Base-by-base conservation (phyloP, 2,797 vertebrate species). In the Leucoraja ocellata region DNA sequence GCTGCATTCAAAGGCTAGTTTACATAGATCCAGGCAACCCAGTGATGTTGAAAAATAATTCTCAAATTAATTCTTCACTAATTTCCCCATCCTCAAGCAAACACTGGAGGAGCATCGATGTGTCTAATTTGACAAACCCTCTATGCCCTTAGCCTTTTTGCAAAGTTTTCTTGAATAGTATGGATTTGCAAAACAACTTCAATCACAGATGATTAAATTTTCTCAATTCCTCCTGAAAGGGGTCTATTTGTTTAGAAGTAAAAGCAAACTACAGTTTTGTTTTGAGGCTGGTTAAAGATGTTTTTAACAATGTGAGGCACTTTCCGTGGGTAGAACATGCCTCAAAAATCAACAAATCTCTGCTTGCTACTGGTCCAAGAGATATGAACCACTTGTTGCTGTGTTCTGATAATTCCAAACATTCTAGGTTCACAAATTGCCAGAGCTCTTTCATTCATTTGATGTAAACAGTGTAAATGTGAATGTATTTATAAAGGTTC, bases 101-200 rank as follows among this genome's bases (percentile, higher is more conserved):
- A n/a, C 5, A 81, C 68, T n/a, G 25, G 63, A 93, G 73, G 5
- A 76, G 21, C 71, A 23, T 23, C 21, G 18, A 73, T 25, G 21
- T 73, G 21, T 21, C 21, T 68, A 21, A 86, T 32, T 65, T 58
- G 73, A 93, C 39, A 73, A 73, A 73, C 3, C 25, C 5, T 23
- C 23, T 73, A 21, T 76, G 76, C 63, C 7, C 32, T 93, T 21
- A 74, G 77, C 63, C 18, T 84, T 11, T 63, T 63, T 28, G 65
- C 65, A 10, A 68, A 11, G 13, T 73, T 2, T 21, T 86, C 61
- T 76, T 83, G 91, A 54, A 93, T 10, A 32, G 28, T 25, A 46
- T 7, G 36, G 81, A 88, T 61, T 54, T 74, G 91, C n/a, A 93
- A n/a, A 79, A 77, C 78, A 77, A 93, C n/a, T 58, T 93, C 80